Evolutionary conservation across 1,140 invertebrate species (phyloP), one percentile per base, ranked within the genome.

Genomic region (fruit fly (Drosophila melanogaster)): DNA sequence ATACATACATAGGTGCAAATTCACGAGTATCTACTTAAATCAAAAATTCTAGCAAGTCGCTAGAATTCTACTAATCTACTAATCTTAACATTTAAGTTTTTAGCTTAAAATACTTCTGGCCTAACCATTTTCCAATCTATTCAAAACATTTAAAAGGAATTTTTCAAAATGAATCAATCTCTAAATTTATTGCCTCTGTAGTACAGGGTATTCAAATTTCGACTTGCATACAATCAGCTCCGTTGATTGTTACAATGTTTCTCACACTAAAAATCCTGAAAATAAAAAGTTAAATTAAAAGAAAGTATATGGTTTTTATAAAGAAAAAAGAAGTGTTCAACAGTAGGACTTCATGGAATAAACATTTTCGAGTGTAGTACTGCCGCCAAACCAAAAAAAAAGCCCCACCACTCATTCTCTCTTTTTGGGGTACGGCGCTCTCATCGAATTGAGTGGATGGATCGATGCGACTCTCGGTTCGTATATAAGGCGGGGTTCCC

Each of bases 401-500:
- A 33, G 15, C 10, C 33, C 15, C 59, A 10, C 26, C 46, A 43
- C 38, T 50, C 30, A 19, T 37, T n/a, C 66, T 69, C 67, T 71
- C 67, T 30, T 49, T 24, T 49, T 26, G 3, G 30, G 59, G 6
- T 10, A 40, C 12, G 46, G 37, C 58, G 49, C 53, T 51, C 54
- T 40, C 24, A n/a, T 19, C 35, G 43, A 50, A 50, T 33, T 37
- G 65, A 57, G 44, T 35, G 64, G 51, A 26, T 19, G 64, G 51
- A 26, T 19, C n/a, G 26, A 35, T 26, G 55, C 33, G 37, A 38
- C 40, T 44, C 43, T 19, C 46, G 30, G 55, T 40, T 49, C 71
- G 72, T 89, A 87, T 87, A 87, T 83, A 87, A 87, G 75, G 67
- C 55, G 65, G 76, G 56, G 59, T 87, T 67, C 67, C 76, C 51